phyloP scores from a whole-genome alignment of 2,888 invertebrate genomes.

The Acronicta leporina region DNA sequence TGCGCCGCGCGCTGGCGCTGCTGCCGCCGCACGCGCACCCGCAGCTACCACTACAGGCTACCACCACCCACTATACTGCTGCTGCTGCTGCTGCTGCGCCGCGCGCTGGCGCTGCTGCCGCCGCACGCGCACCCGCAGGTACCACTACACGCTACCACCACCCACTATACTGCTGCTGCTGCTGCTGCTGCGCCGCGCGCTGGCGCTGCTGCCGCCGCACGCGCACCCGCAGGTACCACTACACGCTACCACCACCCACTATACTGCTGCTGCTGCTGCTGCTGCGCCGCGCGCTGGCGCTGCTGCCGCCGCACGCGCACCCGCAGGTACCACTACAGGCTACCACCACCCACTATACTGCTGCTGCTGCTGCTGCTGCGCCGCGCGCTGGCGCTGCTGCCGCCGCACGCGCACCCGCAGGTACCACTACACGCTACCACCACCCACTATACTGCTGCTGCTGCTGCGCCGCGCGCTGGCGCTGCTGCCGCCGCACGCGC shows the following conservation, averaged over 20 bases:
- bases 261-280: constrained; percentile 91
- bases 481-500: constrained; percentile 91
- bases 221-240: constrained; percentile 79
- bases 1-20: constrained; percentile 91
- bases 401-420: constrained; percentile 89
- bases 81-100: constrained; percentile 91
- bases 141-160: no score
- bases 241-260: no score
- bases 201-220: constrained; percentile 91
- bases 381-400: constrained; percentile 91
- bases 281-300: constrained; percentile 91
- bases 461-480: constrained; percentile 91
- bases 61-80: no score
- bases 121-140: constrained; percentile 88
- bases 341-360: no score
- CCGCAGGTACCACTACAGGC: constrained; percentile 65
- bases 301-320: constrained; percentile 91
- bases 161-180: no score
- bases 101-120: constrained; percentile 91
- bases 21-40: constrained; percentile 91
- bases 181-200: constrained; percentile 90
- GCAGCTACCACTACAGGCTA: constrained; percentile 65
- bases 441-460: no score
- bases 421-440: constrained; percentile 59
- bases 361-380: constrained; percentile 91